These are phyloP conservation scores for Agriotes lineatus DNA, from an alignment of 2,888 invertebrate genomes.

Conservation along the genomic window DNA sequence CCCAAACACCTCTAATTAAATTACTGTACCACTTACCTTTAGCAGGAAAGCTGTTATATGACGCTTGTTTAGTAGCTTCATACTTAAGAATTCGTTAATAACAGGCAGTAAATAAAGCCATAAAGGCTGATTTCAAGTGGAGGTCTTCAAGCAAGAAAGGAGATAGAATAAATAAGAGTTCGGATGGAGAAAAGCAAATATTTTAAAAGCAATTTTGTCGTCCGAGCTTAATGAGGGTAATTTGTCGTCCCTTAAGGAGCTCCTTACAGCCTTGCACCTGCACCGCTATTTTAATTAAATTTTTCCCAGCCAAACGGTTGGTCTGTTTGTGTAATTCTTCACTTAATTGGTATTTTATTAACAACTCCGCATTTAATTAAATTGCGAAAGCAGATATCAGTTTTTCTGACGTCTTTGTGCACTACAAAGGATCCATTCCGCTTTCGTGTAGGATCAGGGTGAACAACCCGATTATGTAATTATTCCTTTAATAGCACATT, in stretches of 20 bases:
- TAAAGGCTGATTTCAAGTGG: not conserved
- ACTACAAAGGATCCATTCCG: not conserved
- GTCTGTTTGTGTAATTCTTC: constrained; percentile 7
- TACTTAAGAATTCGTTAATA: no score
- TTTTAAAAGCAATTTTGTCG: constrained; percentile 8
- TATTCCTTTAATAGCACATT: constrained; percentile 16
- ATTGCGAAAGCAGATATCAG: not conserved
- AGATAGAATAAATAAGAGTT: not conserved
- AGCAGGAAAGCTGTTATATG: no score
- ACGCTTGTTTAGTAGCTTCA: no score
- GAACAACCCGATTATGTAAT: constrained; percentile 12
- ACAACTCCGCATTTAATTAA: not conserved
- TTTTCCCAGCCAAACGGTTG: not conserved
- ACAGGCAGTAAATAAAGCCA: not conserved
- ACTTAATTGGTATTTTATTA: constrained; percentile 13
- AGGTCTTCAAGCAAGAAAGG: not conserved
- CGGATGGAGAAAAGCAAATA: not conserved
- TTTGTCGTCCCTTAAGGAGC: constrained; percentile 4
- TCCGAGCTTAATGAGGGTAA: constrained; percentile 8
- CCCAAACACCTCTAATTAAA: no score
- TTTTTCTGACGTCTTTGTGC: not conserved
- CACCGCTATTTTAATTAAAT: constrained; percentile 10
- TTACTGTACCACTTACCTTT: no score
- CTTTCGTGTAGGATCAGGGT: not conserved
- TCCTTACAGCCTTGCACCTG: constrained; percentile 10